Evolutionary conservation across 2,797 vertebrate species (phyloP).

Genomic region (Salmo trutta): DNA sequence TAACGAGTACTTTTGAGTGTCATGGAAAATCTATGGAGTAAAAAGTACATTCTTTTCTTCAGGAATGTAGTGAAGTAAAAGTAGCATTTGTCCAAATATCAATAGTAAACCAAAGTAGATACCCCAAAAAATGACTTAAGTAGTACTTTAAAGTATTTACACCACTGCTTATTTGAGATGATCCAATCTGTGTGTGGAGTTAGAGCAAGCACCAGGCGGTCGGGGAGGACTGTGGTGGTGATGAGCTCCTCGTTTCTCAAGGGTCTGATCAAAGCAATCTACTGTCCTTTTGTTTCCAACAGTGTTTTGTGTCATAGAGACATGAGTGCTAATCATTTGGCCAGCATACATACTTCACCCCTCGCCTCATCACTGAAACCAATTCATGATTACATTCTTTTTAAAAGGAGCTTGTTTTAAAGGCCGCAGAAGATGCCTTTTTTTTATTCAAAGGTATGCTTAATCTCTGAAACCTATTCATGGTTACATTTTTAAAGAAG

Average conservation of each 20-base stretch:
- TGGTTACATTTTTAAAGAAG: neutral
- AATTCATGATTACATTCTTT: neutral
- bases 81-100: no score
- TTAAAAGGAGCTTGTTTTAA: neutral
- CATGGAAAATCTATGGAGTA: no score
- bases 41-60: no score
- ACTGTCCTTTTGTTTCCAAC: neutral
- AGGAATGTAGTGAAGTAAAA: no score
- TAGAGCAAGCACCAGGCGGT: neutral
- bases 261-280: conserved; percentile 10
- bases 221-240: neutral
- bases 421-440: neutral
- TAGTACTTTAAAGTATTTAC: no score
- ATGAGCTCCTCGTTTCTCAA: conserved; percentile 1
- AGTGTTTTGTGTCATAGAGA: neutral
- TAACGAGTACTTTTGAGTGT: no score
- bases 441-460: neutral
- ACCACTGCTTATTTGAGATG: neutral
- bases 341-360: conserved; percentile 5
- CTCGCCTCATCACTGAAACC: neutral
- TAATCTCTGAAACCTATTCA: neutral
- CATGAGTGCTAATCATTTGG: conserved; percentile 8
- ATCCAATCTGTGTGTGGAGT: neutral
- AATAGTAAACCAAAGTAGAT: no score
- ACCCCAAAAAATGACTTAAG: no score